Evolutionary conservation across 2,113 vertebrate species (phyloP).

Genomic region (Chascanopsetta lugubris): DNA sequence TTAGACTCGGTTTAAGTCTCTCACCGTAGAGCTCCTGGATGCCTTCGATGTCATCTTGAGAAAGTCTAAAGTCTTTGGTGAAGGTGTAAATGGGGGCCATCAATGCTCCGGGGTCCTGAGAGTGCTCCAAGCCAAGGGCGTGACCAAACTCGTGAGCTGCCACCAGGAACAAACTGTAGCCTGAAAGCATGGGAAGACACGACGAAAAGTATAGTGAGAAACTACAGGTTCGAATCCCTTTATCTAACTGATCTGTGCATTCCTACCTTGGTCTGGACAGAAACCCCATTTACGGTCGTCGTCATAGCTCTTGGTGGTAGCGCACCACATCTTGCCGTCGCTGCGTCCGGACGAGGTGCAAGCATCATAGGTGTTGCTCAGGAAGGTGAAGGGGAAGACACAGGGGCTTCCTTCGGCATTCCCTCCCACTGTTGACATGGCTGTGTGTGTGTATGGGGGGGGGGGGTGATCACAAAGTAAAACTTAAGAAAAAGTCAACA

Average conservation of each 20-base stretch:
- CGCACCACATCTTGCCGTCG: conserved; percentile 94
- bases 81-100: conserved; percentile 98
- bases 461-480: conserved; percentile 11
- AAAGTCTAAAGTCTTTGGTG: conserved; percentile 92
- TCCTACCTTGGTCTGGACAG: conserved; percentile 94
- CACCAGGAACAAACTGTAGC: conserved; percentile 97
- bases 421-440: conserved; percentile 94
- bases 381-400: conserved; percentile 93
- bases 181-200: conserved; percentile 75
- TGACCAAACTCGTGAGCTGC: conserved; percentile 98
- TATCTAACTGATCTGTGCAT: too few relatives aligned
- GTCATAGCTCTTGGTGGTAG: conserved; percentile 87
- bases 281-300: conserved; percentile 98
- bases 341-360: conserved; percentile 91
- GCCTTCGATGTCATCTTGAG: conserved; percentile 91
- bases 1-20: conserved; percentile 16
- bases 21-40: conserved; percentile 97
- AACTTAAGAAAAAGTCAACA: not conserved
- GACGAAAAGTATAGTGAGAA: too few relatives aligned
- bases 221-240: too few relatives aligned
- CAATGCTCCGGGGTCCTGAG: conserved; percentile 92
- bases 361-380: conserved; percentile 88
- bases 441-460: too few relatives aligned
- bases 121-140: conserved; percentile 95
- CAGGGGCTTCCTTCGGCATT: conserved; percentile 93